Percentiles rank a stretch among this genome's conserved stretches.
These are phyloP conservation scores for Melitaea athalia DNA, from an alignment of 2,888 invertebrate species.

Conservation along the genomic window DNA sequence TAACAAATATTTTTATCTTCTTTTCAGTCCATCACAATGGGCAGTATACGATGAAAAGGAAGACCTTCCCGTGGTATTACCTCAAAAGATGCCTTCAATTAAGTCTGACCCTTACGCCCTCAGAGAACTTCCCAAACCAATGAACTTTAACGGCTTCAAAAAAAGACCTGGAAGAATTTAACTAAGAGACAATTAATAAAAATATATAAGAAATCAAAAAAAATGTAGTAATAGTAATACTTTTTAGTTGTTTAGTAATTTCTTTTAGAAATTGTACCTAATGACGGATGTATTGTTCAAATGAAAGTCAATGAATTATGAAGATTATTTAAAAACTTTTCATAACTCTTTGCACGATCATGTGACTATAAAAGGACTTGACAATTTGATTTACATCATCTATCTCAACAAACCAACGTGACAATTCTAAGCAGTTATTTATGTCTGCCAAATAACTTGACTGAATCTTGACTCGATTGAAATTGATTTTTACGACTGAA, in stretches of 20 bases:
- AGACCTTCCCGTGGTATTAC: conserved; percentile 56
- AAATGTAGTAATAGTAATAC: not conserved
- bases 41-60: conserved; percentile 72
- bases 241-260: not conserved
- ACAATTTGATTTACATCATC: no score
- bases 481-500: no score
- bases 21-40: conserved; percentile 74
- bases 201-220: not conserved
- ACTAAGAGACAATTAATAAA: not conserved
- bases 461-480: no score
- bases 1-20: conserved; percentile 31
- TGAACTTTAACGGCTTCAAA: conserved; percentile 53
- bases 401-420: no score
- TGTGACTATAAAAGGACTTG: no score
- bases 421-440: no score
- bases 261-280: not conserved
- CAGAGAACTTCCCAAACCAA: conserved; percentile 71
- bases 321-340: not conserved
- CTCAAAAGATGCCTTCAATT: conserved; percentile 64
- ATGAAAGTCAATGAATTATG: not conserved
- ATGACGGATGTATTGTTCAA: not conserved
- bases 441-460: no score
- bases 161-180: conserved; percentile 48
- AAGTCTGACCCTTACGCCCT: conserved; percentile 69
- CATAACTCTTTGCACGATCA: not conserved